Evolutionary conservation across 2,113 vertebrate species (phyloP).

Genomic region (Heliornis fulica): DNA sequence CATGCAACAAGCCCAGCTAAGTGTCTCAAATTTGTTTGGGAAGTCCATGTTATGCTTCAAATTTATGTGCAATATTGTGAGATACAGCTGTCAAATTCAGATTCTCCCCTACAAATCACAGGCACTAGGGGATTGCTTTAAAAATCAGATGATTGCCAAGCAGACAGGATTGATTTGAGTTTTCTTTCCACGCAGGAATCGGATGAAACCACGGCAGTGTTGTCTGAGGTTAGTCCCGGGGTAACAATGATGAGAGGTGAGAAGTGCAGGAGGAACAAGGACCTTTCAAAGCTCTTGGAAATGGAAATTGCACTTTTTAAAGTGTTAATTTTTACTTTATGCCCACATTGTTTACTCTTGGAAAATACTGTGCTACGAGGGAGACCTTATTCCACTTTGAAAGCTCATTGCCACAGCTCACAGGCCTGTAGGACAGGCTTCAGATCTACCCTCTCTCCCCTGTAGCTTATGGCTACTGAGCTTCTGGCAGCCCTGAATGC

Average conservation of each 20-base stretch:
- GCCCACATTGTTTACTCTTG: not conserved
- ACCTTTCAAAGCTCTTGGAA: conserved; percentile 1
- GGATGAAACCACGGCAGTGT: not conserved
- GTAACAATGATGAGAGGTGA: not conserved
- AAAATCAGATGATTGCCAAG: not conserved
- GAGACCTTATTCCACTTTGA: not conserved
- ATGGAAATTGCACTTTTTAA: conserved; percentile 4
- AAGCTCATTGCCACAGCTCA: not conserved
- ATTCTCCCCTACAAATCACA: not conserved
- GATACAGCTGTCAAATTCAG: not conserved
- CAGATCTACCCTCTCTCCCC: not conserved
- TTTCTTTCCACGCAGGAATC: not conserved
- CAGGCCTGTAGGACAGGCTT: accelerated
- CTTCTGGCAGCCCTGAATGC: not conserved
- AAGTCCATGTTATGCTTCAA: not conserved
- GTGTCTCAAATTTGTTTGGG: not conserved
- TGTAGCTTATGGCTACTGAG: accelerated
- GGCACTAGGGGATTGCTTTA: not conserved
- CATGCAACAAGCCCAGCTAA: not conserved
- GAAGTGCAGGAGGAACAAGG: not conserved
- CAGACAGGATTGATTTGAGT: not conserved
- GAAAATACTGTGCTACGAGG: not conserved
- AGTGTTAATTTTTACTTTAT: not conserved
- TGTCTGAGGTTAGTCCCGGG: not conserved
- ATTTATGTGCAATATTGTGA: not conserved